A percentile compares a stretch with the other conserved stretches of the same genome.
Conservation (phyloP, 1,140 invertebrate genomes). For the Drosophila ironensis region DNA sequence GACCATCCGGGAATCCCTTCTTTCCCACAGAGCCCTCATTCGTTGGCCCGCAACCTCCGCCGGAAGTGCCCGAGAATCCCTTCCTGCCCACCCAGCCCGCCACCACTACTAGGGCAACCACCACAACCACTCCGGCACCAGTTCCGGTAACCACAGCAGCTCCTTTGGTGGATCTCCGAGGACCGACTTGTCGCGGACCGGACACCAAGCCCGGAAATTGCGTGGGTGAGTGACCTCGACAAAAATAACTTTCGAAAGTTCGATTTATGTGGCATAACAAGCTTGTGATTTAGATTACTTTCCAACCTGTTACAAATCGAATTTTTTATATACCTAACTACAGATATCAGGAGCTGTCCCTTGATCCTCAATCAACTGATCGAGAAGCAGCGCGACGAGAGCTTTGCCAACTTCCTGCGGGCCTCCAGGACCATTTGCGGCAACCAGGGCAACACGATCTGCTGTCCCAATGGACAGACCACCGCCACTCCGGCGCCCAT, state of each 20-base stretch:
- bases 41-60: conserved; percentile 15
- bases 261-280: no score
- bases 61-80: conserved; percentile 29
- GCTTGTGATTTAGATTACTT: not conserved
- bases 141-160: conserved; percentile 18
- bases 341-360: conserved; percentile 58
- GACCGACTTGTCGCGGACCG: conserved; percentile 51
- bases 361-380: conserved; percentile 46
- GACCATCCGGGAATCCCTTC: conserved; percentile 49
- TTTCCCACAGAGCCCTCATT: conserved; percentile 38
- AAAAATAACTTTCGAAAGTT: no score
- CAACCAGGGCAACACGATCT: conserved; percentile 40
- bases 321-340: not conserved
- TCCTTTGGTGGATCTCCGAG: conserved; percentile 31
- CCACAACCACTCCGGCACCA: conserved; percentile 24
- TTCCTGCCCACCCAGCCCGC: conserved; percentile 14
- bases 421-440: conserved; percentile 62
- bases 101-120: conserved; percentile 14
- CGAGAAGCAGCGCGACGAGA: conserved; percentile 38
- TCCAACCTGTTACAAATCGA: not conserved
- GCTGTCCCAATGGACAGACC: conserved; percentile 56
- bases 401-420: conserved; percentile 52
- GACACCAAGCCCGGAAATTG: conserved; percentile 54
- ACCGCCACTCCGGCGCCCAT: not conserved
- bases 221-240: conserved; percentile 42